These are phyloP conservation scores for Halcyon leucocephala DNA, from an alignment of 2,797 vertebrate genomes.

Conservation along the genomic window DNA sequence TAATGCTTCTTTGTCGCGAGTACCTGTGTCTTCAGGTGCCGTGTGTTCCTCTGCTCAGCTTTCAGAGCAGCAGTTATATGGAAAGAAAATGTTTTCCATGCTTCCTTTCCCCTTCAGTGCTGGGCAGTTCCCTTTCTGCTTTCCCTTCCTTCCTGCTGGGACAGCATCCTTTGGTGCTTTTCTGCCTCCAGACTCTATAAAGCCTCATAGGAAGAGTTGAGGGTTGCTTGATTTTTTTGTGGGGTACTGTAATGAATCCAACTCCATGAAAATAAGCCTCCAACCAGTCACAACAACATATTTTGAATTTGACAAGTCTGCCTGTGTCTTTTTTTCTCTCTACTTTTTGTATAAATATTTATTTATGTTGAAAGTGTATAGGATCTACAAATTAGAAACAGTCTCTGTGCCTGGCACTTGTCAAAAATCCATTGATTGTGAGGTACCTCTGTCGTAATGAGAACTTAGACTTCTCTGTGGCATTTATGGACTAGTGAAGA, in stretches of 20 bases:
- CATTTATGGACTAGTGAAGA: not conserved
- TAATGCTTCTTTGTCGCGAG: not conserved
- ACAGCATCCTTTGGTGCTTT: not conserved
- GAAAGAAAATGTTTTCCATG: not conserved
- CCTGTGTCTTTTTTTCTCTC: not conserved
- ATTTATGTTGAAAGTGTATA: not conserved
- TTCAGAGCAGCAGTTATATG: not conserved
- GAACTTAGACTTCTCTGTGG: not conserved
- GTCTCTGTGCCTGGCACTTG: not conserved
- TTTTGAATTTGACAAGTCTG: not conserved
- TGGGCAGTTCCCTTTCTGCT: not conserved
- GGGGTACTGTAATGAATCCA: not conserved
- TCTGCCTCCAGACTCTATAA: not conserved
- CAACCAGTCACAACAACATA: not conserved
- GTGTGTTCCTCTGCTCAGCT: not conserved
- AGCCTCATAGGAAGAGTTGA: not conserved
- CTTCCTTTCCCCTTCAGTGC: not conserved
- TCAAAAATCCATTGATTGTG: fast-evolving
- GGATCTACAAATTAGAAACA: not conserved
- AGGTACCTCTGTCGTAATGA: not conserved
- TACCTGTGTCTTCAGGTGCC: not conserved
- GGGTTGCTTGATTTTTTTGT: not conserved
- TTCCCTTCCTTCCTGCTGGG: not conserved
- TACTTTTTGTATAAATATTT: not conserved
- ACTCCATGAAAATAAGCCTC: not conserved